Evolutionary conservation across 1,140 invertebrate species (phyloP).

Genomic region (Eupristina koningsbergeri): DNA sequence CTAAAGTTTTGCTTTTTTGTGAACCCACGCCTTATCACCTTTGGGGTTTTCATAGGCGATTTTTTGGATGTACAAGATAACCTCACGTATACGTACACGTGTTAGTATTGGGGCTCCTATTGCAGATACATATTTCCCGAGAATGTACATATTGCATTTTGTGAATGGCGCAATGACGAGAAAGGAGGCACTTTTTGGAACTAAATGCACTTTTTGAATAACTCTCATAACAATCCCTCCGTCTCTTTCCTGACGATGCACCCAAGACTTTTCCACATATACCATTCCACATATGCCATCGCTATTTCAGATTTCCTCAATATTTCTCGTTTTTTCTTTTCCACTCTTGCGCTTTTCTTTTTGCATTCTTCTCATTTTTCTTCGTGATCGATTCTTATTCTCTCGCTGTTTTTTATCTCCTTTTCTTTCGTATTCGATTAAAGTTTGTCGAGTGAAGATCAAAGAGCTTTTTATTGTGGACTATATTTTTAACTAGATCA

Average conservation of each 20-base stretch:
- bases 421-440: not conserved
- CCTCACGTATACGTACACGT: not conserved
- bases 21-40: too few relatives aligned
- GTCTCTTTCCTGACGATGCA: not conserved
- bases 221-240: conserved; percentile 34
- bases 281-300: not conserved
- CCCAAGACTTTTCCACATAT: not conserved
- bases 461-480: not conserved
- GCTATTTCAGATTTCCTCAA: conserved; percentile 1
- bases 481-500: not conserved
- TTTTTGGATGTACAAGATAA: not conserved
- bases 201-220: conserved; percentile 53
- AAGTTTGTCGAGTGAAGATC: not conserved
- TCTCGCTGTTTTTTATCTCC: not conserved
- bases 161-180: conserved; percentile 27
- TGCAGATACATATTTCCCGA: conserved; percentile 39
- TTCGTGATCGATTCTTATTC: not conserved
- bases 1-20: not conserved
- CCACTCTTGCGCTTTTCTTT: not conserved
- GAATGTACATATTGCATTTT: conserved; percentile 57
- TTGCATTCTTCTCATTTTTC: not conserved
- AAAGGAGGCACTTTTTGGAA: conserved; percentile 49
- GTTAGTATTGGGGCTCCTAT: conserved; percentile 22
- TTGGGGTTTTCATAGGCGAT: conserved; percentile 31
- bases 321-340: not conserved